Percentiles rank a stretch among this genome's conserved stretches.
These are phyloP conservation scores for Eospalax fontanierii DNA, from an alignment of 2,797 vertebrate genomes.

Conservation along the genomic window DNA sequence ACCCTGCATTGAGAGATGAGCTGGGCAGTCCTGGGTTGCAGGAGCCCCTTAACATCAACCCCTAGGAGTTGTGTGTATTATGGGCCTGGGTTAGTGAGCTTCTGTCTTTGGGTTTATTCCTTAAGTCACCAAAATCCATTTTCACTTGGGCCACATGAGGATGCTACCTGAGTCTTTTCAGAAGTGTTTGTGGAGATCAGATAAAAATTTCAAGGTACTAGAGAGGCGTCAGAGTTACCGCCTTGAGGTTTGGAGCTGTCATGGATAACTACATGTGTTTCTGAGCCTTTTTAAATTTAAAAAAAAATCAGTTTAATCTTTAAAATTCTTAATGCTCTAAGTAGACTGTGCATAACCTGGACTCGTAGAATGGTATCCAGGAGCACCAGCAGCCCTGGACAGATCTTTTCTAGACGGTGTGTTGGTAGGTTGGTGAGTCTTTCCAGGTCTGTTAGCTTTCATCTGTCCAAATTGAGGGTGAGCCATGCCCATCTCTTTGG, in stretches of 20 bases:
- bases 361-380: neutral
- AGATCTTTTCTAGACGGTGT: neutral
- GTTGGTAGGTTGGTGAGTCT: neutral
- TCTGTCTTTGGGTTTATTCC: neutral
- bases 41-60: neutral
- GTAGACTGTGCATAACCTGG: neutral
- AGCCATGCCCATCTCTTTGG: no score
- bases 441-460: neutral
- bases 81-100: neutral
- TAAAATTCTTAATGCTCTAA: slow-evolving; percentile 6
- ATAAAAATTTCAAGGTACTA: neutral
- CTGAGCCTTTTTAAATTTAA: neutral
- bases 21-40: neutral
- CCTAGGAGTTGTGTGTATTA: neutral
- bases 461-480: neutral
- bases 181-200: neutral
- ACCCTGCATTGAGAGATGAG: neutral
- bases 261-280: neutral
- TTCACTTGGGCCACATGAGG: neutral
- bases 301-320: neutral
- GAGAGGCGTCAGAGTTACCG: neutral
- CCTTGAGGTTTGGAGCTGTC: neutral
- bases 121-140: neutral
- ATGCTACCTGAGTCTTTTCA: neutral
- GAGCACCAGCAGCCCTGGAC: neutral